Evolutionary conservation across 2,888 invertebrate genomes (phyloP).

Genomic region (Lycia hirtaria): DNA sequence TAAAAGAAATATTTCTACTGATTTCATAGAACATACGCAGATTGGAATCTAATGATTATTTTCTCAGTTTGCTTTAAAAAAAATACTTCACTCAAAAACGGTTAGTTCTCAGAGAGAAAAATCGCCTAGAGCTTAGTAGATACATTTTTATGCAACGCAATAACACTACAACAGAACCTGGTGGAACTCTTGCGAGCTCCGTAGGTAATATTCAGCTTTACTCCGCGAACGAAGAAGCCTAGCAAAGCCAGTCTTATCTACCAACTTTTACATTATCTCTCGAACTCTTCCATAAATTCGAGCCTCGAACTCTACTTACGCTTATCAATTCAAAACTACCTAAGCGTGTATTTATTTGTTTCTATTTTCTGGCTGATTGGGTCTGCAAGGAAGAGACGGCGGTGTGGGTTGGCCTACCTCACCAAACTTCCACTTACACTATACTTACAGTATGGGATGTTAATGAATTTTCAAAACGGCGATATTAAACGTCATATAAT

Average conservation of each 20-base stretch:
- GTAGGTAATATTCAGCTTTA: conserved; percentile 65
- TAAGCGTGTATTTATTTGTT: conserved; percentile 81
- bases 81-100: background rate
- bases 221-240: conserved; percentile 58
- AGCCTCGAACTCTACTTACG: conserved; percentile 71
- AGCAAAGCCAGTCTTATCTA: conserved; percentile 75
- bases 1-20: too few relatives aligned
- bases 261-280: conserved; percentile 80
- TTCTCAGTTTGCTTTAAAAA: background rate
- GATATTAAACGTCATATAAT: too few relatives aligned
- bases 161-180: conserved; percentile 60
- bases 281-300: conserved; percentile 76
- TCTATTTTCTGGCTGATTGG: conserved; percentile 81
- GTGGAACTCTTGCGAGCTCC: conserved; percentile 52
- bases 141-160: conserved; percentile 44
- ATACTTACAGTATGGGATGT: conserved; percentile 13
- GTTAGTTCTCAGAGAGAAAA: background rate
- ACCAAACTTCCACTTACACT: conserved; percentile 60
- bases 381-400: conserved; percentile 66
- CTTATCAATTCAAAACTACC: conserved; percentile 82
- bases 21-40: too few relatives aligned
- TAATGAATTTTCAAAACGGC: background rate
- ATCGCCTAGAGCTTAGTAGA: conserved; percentile 10
- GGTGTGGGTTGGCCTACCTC: conserved; percentile 71
- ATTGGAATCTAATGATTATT: too few relatives aligned